These are phyloP conservation scores for Eulithis testata DNA, from an alignment of 2,888 invertebrate species.

Conservation along the genomic window DNA sequence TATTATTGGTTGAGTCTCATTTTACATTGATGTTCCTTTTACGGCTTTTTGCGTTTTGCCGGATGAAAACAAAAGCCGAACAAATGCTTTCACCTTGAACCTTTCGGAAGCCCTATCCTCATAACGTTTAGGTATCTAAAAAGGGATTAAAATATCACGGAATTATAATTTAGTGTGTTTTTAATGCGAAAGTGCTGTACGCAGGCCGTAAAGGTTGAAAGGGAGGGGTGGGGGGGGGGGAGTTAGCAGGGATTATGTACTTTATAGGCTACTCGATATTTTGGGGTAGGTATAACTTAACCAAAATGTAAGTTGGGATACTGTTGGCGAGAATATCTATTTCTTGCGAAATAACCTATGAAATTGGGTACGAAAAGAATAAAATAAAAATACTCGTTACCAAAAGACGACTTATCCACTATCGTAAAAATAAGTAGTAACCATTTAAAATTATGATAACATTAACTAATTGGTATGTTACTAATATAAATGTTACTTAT, in stretches of 20 bases:
- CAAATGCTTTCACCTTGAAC: not conserved
- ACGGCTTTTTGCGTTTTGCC: not conserved
- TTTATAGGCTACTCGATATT: conserved; percentile 21
- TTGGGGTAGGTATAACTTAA: conserved; percentile 6
- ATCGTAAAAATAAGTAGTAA: no score
- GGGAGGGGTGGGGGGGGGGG: not conserved
- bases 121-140: conserved; percentile 44
- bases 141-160: conserved; percentile 40
- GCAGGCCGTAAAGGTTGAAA: conserved; percentile 25
- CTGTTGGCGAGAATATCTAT: not conserved
- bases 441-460: no score
- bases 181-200: conserved; percentile 49
- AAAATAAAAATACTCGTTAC: no score
- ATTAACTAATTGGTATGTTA: no score
- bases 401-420: no score
- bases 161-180: conserved; percentile 52
- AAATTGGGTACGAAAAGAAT: not conserved
- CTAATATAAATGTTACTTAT: no score
- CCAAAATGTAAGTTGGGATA: not conserved
- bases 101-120: conserved; percentile 31
- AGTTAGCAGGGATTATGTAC: conserved; percentile 6
- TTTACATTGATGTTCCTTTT: no score
- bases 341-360: not conserved
- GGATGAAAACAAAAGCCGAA: conserved; percentile 14
- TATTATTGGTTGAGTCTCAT: no score